Percentiles rank a stretch among this genome's conserved stretches.
Conservation (phyloP, 2,113 vertebrate genomes). For the Stegastes partitus region DNA sequence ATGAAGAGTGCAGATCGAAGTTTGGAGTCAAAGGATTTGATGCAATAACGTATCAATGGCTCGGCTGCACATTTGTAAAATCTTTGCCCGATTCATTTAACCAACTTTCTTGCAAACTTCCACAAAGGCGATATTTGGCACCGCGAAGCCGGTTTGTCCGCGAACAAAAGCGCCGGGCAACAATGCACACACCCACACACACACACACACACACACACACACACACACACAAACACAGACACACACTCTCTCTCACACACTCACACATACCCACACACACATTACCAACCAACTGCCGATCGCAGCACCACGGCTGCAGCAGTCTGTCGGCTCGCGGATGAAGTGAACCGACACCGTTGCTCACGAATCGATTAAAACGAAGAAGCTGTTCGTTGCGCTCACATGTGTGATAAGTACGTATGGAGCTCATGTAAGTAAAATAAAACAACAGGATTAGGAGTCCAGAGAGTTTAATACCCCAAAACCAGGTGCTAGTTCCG, state of each 20-base stretch:
- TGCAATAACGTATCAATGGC: constrained; percentile 53
- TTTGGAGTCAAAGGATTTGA: constrained; percentile 56
- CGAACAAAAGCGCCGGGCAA: constrained; percentile 54
- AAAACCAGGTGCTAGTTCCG: no score
- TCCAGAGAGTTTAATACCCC: no score
- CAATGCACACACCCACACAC: no score
- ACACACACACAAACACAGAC: constrained; percentile 22
- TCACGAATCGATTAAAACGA: background rate
- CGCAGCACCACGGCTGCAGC: constrained; percentile 41
- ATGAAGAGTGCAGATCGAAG: constrained; percentile 57
- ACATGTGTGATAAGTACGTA: background rate
- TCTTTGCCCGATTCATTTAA: constrained; percentile 48
- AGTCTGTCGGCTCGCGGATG: constrained; percentile 14
- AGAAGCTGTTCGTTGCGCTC: background rate
- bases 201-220: background rate
- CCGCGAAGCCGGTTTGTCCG: constrained; percentile 17
- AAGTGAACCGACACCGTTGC: background rate
- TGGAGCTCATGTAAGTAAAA: background rate
- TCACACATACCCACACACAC: constrained; percentile 57
- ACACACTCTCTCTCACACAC: constrained; percentile 7
- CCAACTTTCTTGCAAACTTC: constrained; percentile 53
- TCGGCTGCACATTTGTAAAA: constrained; percentile 41
- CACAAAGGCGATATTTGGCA: constrained; percentile 57
- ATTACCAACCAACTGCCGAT: constrained; percentile 59
- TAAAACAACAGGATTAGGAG: background rate